Evolutionary conservation across 2,797 vertebrate species (phyloP), one percentile per base, ranked within the genome.

Genomic region (Gymnoscopelus braueri): DNA sequence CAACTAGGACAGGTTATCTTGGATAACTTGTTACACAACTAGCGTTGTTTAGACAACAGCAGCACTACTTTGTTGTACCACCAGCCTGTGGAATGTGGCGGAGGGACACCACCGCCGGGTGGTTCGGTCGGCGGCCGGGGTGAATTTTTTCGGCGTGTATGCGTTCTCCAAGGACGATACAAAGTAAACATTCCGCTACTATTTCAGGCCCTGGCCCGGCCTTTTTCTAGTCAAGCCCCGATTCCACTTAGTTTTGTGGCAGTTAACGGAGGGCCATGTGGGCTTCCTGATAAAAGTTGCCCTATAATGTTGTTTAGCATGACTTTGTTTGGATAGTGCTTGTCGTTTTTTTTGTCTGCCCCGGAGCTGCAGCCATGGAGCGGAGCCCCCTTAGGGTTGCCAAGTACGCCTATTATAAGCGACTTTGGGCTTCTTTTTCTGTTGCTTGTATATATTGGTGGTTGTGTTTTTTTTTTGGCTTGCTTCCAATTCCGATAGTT

Each of bases 31-130:
- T 51, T 50, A 63, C 48, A 51, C 48, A 26, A 8, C 11, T 44
- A 10, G 5, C 39, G 7, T 39, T 70, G 62, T 72, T 71, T 6
- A 61, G 80, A 67, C 71, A 74, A 65, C 73, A 69, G 92, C 11
- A 69, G 92, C 12, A 73, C 94, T 95, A 95, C 71, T 93, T 95
- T 79, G 32, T 83, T 84, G 88, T 90, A 87, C 88, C 93, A 91
- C 81, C 89, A 86, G 92, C 88, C 92, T 94, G 90, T 94, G 95
- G 95, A 96, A 96, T 96, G 95, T 70, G 7, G 95, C 94, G 95
- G 90, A 95, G 62, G 93, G 87, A 91, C 88, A 94, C 73, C 88
- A 94, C 73, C 3, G 32, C 5, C 8, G 0, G 3, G 91, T 89
- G 87, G 61, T 3, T 64, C 70, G 88, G 81, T 73, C 11, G 78